Base-by-base conservation (phyloP, 2,797 vertebrate species). In the Brachyalestes nurse region DNA sequence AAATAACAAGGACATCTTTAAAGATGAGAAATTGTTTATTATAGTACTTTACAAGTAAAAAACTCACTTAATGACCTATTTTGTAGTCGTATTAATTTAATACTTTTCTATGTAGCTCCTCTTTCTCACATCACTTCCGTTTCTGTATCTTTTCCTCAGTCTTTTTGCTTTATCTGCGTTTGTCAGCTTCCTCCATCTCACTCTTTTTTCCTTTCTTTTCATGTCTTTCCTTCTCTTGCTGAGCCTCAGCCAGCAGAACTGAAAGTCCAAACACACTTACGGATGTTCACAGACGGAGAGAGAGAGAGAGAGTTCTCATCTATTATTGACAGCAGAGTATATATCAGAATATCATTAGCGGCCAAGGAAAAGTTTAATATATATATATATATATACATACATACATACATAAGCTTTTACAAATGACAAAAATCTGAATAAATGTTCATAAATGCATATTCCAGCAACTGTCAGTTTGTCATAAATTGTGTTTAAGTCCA, bases 171-270 rank as follows among this genome's bases (percentile, higher is more conserved):
- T 57, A 77, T 78, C 65, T 58, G 55, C 0, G 23, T 47, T 9
- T 47, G 42, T 60, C 71, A 53, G 55, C 53, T 70, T 69, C 16
- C 47, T 57, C 62, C 10, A 70, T 78, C 34, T 72, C 75, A 62
- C 64, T 72, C 57, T 58, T 34, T 23, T 49, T 12, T 17, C 34
- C 73, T 83, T 61, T 38, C 5, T 70, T n/a, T 49, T 49, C 10
- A 21, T 23, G 47, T 72, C 28, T 40, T 38, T 17, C 16, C 49
- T 14, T 72, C 14, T 71, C 45, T 79, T 76, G 38, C 75, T 76
- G 34, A 51, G 28, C 5, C 51, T 73, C 49, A 45, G 40, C 45
- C 25, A 49, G 51, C 21, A 49, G 74, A 70, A 7, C 21, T 58
- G 28, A 62, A 14, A 51, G 47, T 61, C 38, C 47, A 77, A 45